These are phyloP conservation scores for Hippoglossus hippoglossus DNA, from an alignment of 2,797 vertebrate species.

Conservation along the genomic window DNA sequence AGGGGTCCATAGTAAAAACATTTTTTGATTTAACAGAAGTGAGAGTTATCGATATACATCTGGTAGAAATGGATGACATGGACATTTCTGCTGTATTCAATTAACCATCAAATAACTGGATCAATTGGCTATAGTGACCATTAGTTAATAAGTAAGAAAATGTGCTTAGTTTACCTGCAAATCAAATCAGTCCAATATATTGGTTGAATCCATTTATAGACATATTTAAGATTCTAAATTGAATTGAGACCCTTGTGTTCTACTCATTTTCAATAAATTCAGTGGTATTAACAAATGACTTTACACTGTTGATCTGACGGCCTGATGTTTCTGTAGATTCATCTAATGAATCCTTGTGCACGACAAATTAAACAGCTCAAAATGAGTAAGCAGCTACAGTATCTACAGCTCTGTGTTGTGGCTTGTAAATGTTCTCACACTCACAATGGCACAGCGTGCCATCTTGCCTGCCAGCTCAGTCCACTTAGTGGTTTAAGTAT, in stretches of 20 bases:
- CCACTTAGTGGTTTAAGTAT: constrained; percentile 76
- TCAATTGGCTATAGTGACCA: too few relatives aligned
- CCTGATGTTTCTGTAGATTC: not conserved
- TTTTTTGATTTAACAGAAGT: too few relatives aligned
- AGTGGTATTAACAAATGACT: not conserved
- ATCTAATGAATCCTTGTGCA: not conserved
- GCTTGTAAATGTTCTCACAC: constrained; percentile 61
- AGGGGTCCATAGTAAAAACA: too few relatives aligned
- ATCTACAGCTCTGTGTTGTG: constrained; percentile 52
- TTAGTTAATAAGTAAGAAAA: not conserved
- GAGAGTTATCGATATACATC: too few relatives aligned
- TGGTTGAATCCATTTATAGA: not conserved
- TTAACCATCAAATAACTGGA: too few relatives aligned
- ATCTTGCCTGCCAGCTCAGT: constrained; percentile 65
- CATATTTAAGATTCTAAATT: not conserved
- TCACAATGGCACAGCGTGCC: constrained; percentile 67
- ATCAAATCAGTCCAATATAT: not conserved
- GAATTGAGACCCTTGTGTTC: not conserved
- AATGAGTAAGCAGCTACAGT: constrained; percentile 31
- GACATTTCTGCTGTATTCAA: too few relatives aligned
- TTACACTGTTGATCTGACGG: constrained; percentile 5
- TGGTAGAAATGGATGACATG: too few relatives aligned
- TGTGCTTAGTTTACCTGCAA: not conserved
- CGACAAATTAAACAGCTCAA: constrained; percentile 17
- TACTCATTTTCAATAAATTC: not conserved